These are phyloP conservation scores for Hypotaenidia philippensis DNA, from an alignment of 2,797 vertebrate genomes.

Conservation along the genomic window DNA sequence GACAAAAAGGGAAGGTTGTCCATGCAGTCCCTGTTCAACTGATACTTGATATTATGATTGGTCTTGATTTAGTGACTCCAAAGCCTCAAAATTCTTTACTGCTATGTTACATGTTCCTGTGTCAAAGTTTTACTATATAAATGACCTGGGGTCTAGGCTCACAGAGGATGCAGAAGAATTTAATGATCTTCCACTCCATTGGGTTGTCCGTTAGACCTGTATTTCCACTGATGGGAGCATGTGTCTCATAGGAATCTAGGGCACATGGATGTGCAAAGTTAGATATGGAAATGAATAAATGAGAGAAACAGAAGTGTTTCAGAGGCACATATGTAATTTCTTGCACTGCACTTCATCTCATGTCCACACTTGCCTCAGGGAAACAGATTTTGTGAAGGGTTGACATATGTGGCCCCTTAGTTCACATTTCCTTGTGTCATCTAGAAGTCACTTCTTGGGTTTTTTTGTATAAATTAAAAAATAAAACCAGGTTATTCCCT, in stretches of 20 bases:
- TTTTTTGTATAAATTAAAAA: background rate
- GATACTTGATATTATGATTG: background rate
- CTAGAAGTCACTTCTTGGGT: background rate
- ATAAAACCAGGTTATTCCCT: background rate
- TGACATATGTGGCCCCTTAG: background rate
- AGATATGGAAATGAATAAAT: background rate
- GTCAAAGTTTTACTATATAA: background rate
- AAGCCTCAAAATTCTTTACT: background rate
- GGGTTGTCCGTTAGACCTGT: background rate
- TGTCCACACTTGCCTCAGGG: background rate
- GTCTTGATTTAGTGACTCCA: background rate
- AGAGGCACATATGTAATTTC: background rate
- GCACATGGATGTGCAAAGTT: background rate
- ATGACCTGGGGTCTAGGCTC: accelerated
- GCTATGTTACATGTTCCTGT: background rate
- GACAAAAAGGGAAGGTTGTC: background rate
- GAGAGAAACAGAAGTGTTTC: background rate
- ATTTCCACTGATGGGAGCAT: background rate
- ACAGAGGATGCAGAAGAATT: background rate
- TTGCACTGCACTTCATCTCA: background rate
- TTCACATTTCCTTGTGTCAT: background rate
- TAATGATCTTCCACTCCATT: background rate
- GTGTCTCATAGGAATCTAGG: background rate
- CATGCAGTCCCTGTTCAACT: background rate
- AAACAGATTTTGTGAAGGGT: background rate